Percentiles rank a stretch among this genome's conserved stretches.
Evolutionary conservation across 2,888 invertebrate species (phyloP).

Genomic region (Ferdinandea cuprea): DNA sequence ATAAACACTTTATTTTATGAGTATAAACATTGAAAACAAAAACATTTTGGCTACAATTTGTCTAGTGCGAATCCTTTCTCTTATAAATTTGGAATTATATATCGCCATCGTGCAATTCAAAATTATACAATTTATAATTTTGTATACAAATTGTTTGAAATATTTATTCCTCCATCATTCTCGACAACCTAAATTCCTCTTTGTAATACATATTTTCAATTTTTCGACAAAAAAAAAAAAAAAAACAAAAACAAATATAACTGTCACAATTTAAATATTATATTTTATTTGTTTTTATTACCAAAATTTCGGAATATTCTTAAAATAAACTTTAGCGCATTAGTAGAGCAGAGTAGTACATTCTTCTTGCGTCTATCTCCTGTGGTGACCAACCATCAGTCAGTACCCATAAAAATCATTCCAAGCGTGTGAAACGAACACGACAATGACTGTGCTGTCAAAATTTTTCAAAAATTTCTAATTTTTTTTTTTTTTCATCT

Average conservation of each 20-base stretch:
- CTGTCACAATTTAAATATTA: too few species aligned
- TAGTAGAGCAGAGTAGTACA: conserved; percentile 11
- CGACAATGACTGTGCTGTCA: conserved; percentile 42
- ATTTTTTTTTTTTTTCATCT: not conserved
- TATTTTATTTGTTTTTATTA: not conserved
- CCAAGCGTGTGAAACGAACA: conserved; percentile 22
- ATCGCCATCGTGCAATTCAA: too few species aligned
- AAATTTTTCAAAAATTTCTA: conserved; percentile 13
- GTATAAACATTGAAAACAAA: too few species aligned
- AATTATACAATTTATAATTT: too few species aligned
- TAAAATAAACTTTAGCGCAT: conserved; percentile 15
- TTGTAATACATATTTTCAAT: conserved; percentile 8
- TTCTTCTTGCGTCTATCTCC: conserved; percentile 7
- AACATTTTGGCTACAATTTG: too few species aligned
- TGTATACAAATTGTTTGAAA: conserved; percentile 1
- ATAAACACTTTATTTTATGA: too few species aligned
- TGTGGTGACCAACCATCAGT: not conserved
- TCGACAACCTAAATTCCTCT: not conserved
- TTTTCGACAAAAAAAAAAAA: not conserved
- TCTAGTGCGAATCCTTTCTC: not conserved
- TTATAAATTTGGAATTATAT: too few species aligned
- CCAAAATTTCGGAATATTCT: not conserved
- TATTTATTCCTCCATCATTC: conserved; percentile 1
- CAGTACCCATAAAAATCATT: conserved; percentile 28
- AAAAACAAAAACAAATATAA: not conserved